Evolutionary conservation across 2,113 vertebrate species (phyloP).

Genomic region (Phrynosoma platyrhinos): DNA sequence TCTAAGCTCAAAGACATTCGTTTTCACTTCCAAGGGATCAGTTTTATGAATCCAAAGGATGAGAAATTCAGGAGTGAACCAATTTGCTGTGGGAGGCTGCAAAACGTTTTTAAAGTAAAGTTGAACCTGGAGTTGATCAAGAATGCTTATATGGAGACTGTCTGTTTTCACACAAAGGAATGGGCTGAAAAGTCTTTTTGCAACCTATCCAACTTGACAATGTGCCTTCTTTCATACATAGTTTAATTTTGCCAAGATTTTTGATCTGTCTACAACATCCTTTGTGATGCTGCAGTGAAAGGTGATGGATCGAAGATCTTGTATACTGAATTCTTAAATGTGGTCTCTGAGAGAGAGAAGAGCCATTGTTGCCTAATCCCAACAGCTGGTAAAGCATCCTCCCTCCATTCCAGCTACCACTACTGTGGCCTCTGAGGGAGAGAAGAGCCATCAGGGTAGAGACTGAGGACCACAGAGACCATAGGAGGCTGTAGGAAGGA

Average conservation of each 20-base stretch:
- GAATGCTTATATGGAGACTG: not conserved
- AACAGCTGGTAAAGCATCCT: no score
- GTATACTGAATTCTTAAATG: not conserved
- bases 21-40: not conserved
- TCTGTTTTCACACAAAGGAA: not conserved
- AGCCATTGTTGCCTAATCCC: no score
- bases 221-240: not conserved
- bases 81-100: not conserved
- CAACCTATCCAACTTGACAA: not conserved
- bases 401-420: no score
- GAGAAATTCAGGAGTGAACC: slow-evolving; percentile 9
- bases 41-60: not conserved
- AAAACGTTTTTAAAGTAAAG: not conserved
- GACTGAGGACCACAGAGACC: no score
- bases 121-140: not conserved
- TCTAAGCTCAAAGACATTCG: not conserved
- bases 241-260: not conserved
- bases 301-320: not conserved
- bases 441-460: no score
- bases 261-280: no score
- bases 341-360: no score
- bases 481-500: no score
- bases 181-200: not conserved
- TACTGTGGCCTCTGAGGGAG: no score
- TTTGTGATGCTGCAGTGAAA: not conserved